Conservation (phyloP, 2,113 vertebrate genomes). For the Hyperopisus bebe region DNA sequence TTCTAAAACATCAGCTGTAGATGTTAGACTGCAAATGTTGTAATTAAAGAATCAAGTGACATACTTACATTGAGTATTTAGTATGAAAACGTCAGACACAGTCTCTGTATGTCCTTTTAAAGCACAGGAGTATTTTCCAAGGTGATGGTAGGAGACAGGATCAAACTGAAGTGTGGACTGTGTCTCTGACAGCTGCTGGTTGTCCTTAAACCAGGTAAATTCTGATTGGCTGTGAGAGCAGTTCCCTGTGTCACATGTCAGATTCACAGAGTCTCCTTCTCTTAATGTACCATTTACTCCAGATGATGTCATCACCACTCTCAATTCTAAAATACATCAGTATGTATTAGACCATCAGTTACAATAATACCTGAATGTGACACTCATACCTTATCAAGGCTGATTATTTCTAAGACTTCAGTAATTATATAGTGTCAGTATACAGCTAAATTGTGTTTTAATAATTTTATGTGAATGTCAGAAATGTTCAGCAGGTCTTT, state of each 20-base stretch:
- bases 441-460: neutral
- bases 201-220: neutral
- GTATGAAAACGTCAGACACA: neutral
- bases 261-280: neutral
- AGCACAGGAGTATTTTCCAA: constrained; percentile 33
- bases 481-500: neutral
- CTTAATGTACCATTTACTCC: constrained; percentile 1
- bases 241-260: neutral
- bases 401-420: neutral
- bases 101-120: neutral
- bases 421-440: neutral
- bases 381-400: neutral
- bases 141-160: neutral
- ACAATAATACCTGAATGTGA: neutral
- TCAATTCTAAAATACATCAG: neutral
- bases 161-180: constrained; percentile 10
- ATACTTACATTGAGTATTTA: constrained; percentile 25
- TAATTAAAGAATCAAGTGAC: neutral
- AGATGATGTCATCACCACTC: neutral
- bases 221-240: constrained; percentile 24
- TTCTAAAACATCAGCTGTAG: neutral
- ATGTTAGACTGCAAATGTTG: neutral
- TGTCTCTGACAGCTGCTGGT: neutral
- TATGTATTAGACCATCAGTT: neutral
- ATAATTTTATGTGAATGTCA: neutral